These are phyloP conservation scores for Drosophila peninsularis DNA, from an alignment of 2,888 invertebrate genomes.

Conservation along the genomic window DNA sequence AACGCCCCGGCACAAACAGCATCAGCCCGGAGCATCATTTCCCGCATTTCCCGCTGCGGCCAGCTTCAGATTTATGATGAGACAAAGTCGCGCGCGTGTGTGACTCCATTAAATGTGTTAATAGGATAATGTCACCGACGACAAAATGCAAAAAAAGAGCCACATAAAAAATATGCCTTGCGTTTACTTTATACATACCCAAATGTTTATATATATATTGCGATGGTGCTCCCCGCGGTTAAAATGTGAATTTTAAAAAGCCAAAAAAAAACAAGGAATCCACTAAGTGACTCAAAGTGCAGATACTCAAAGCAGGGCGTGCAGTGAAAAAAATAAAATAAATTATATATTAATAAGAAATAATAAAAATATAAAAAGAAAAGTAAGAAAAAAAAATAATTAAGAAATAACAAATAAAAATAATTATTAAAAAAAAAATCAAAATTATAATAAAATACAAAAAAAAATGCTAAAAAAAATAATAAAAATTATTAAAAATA, in stretches of 20 bases:
- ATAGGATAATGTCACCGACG: constrained; percentile 67
- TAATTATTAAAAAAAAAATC: no score
- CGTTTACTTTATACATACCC: constrained; percentile 32
- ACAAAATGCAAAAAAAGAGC: constrained; percentile 24
- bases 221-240: constrained; percentile 34
- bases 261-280: not conserved
- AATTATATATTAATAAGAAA: no score
- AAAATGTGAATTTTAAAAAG: constrained; percentile 57
- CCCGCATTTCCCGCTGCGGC: constrained; percentile 66
- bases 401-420: no score
- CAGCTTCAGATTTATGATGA: constrained; percentile 73
- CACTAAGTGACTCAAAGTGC: constrained; percentile 36
- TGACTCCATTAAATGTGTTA: constrained; percentile 77
- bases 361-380: no score
- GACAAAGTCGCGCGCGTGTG: constrained; percentile 71
- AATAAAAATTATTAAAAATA: no score
- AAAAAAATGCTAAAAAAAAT: not conserved
- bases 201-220: not conserved
- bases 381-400: no score
- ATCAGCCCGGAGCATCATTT: constrained; percentile 34
- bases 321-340: constrained; percentile 6
- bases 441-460: no score
- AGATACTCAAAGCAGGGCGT: not conserved
- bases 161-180: constrained; percentile 32
- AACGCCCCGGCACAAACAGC: constrained; percentile 44